Base-by-base conservation (phyloP, 1,140 invertebrate species). In the Aphis craccivora region DNA sequence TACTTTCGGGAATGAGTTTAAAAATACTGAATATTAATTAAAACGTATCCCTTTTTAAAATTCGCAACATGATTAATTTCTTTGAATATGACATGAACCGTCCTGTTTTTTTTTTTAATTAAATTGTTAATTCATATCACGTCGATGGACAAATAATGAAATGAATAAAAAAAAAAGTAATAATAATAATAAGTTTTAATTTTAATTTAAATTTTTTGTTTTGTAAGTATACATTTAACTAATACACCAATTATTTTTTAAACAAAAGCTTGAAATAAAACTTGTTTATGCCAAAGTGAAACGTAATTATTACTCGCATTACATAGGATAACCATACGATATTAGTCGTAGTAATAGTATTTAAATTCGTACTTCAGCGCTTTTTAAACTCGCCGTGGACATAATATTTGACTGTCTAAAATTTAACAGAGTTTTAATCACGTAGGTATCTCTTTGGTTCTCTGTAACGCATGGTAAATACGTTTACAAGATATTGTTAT, bases 1-100 rank as follows among this genome's bases (percentile, higher is more conserved):
- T 53, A 53, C n/a, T 89, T 51, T 35, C n/a, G 20, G 87, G 45
- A 51, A 25, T 37, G n/a, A 53, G 87, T 35, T 89, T 48, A 51
- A 37, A 88, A 88, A 88, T 51, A 88, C 86, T 88, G 86, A 88
- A 88, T 88, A 51, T 88, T 88, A 88, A 88, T 88, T 48, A 88
- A 88, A 88, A 35, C 35, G n/a, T 88, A 88, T 88, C 20, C 25
- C 86, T 51, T 88, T 87, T 88, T 88, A 88, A 88, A 88, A 88
- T 88, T 48, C 86, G 23, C 30, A 51, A 88, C 86, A 51, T 51
- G 86, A 88, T 88, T 88, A 88, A 88, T 88, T 88, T 88, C 45
- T 88, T 88, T 51, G 45, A 51, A 88, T 51, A 88, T 51, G 45
- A 51, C 86, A 88, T 51, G 25, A 88, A 48, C 45, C 25, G 30